Percentiles rank a stretch among this genome's conserved stretches.
Evolutionary conservation across 92 coral and sea anemone species (phyloP).

Genomic region (Epizoanthus ramosus): DNA sequence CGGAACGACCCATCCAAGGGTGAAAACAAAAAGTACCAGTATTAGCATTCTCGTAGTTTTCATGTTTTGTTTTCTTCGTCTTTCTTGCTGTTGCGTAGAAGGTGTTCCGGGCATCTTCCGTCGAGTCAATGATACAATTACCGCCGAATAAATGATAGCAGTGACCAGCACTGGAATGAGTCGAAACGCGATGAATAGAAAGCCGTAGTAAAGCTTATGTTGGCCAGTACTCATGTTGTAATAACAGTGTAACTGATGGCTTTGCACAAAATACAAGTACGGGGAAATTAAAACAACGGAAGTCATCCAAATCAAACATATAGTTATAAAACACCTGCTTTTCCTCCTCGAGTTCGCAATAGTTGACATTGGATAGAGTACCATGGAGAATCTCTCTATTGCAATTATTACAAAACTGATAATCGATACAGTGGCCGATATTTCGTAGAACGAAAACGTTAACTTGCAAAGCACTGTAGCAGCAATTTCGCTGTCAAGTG

Average conservation of each 20-base stretch:
- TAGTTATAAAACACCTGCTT: background rate
- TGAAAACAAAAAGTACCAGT: background rate
- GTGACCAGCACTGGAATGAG: background rate
- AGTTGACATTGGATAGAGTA: background rate
- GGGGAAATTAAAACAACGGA: background rate
- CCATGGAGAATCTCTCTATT: background rate
- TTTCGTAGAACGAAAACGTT: background rate
- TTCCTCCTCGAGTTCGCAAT: background rate
- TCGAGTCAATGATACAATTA: background rate
- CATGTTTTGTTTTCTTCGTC: slow-evolving; percentile 13
- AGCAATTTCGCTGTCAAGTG: background rate
- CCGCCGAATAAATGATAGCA: background rate
- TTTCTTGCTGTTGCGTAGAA: background rate
- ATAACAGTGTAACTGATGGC: background rate
- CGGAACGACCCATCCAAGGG: background rate
- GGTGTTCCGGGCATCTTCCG: background rate
- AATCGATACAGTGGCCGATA: slow-evolving; percentile 7
- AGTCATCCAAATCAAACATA: background rate
- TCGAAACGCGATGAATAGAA: background rate
- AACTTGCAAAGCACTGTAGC: background rate
- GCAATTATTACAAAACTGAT: slow-evolving; percentile 8
- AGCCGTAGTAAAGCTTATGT: background rate
- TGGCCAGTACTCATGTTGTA: background rate
- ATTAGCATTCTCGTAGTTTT: background rate
- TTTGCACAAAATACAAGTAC: background rate